Evolutionary conservation across 2,888 invertebrate species (phyloP), one percentile per base, ranked within the genome.

Genomic region (Ormyrus rosae): DNA sequence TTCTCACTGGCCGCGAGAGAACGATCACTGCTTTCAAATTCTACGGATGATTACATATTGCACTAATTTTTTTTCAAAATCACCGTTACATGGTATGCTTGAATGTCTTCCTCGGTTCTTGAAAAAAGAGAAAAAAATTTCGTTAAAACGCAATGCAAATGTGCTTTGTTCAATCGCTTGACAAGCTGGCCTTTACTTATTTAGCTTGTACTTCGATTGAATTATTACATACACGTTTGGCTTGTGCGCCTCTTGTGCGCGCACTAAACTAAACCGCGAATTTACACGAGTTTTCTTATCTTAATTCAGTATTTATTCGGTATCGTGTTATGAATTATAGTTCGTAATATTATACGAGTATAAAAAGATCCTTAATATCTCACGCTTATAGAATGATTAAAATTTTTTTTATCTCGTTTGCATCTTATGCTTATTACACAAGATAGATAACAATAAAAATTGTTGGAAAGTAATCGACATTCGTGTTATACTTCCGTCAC

Each of bases 41-140:
- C 82, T 82, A 82, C 78, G 64, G 13, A 75, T 80, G 82, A 82
- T 82, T 82, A 82, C 60, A 82, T 82, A 82, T 82, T 82, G 82
- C 80, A 80, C 82, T 82, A 82, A 75, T 71, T 68, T 58, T 65
- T 74, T 81, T 64, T 61, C 82, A 78, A 75, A 13, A 72, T 55
- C 72, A 73, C 75, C 65, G 34, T 72, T 75, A 75, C 45, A 34
- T 45, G 68, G 76, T 48, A 65, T 51, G 50, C 11, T 68, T 55
- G 13, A 72, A 7, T 70, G 63, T 74, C 10, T 74, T 46, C 63
- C 50, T 73, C 60, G 9, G 45, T 63, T 63, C 76, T 65, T 69
- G 70, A 73, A 69, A 74, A 76, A 71, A 69, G 74, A 77, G 69
- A 60, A 75, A 63, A 56, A 74, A 73, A 58, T 70, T 82, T 77